phyloP scores from a whole-genome alignment of 2,797 vertebrate genomes.

The Delichon dasypus region DNA sequence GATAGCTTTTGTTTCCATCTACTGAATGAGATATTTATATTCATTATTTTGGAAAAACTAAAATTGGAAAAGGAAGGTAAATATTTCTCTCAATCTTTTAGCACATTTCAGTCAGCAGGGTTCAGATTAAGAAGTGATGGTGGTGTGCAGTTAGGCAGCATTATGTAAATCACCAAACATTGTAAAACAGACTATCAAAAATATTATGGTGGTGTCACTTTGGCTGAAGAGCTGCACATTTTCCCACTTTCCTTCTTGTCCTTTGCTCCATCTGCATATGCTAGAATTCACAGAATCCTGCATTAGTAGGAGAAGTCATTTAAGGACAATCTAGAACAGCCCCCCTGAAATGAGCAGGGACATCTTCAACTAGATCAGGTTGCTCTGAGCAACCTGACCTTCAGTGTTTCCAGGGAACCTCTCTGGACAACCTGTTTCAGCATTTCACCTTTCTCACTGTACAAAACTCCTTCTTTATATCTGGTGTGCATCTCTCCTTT shows the following conservation, averaged over 20 bases:
- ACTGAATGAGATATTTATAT: background rate
- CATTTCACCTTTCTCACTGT: background rate
- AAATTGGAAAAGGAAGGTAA: constrained; percentile 2
- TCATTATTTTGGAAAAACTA: background rate
- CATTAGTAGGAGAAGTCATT: background rate
- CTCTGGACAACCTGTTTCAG: background rate
- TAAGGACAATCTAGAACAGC: background rate
- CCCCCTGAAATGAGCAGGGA: background rate
- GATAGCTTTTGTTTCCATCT: background rate
- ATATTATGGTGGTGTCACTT: background rate
- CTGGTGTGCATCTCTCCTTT: background rate
- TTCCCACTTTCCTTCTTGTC: background rate
- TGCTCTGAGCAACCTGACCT: background rate
- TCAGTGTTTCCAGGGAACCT: background rate
- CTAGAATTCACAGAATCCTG: background rate
- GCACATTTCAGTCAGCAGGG: background rate
- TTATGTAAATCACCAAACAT: background rate
- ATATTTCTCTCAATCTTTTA: background rate
- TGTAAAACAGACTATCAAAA: background rate
- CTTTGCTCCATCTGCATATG: background rate
- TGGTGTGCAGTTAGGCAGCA: background rate
- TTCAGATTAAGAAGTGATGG: background rate
- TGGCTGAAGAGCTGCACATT: background rate
- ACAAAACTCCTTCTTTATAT: background rate
- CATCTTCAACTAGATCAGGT: background rate